Base-by-base conservation (phyloP, 2,888 invertebrate species). In the Pseudococcus jackbeardsleyi region DNA sequence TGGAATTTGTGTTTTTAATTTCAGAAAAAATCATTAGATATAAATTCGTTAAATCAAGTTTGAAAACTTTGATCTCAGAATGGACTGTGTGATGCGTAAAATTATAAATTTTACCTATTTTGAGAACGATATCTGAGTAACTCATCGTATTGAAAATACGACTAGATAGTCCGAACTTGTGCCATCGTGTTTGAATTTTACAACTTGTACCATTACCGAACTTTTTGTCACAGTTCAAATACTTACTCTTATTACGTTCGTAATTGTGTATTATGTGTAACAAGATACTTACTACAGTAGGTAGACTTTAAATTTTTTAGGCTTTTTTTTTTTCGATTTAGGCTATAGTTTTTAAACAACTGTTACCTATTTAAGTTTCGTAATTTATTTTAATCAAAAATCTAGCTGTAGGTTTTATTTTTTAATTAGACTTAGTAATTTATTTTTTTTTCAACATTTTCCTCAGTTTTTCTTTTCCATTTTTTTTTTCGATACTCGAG, bases 11-110 rank as follows among this genome's bases (percentile, higher is more conserved):
- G 15, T 77, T 77, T 77, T 77, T 42, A 77, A 17, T 77, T 77
- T 77, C 77, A 77, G 77, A 77, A 77, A 77, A 77, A 77, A 39
- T 77, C 77, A 11, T 77, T 77, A 77, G 77, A 77, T 26, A 77
- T 77, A 39, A 77, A 77, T 77, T 39, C 77, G 39, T 42, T 42
- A 42, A 77, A 77, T 77, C 77, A 77, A 77, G 77, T 77, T 77
- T 77, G 77, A 77, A 77, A 77, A 54, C 42, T 39, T 77, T 77
- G 77, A 77, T 77, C 77, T 77, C 77, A 77, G 39, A 33, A 77
- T 15, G 77, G 77, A 77, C 39, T 77, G 42, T 77, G 77, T n/a
- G 54, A 39, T 9, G 77, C 8, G 77, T 42, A 77, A 77, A 77
- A 39, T 39, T 77, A n/a, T n/a, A n/a, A 77, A 42, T 42, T 77